Conservation (phyloP, 35 echinoderm and acorn worm genomes). For the Anneissia japonica region DNA sequence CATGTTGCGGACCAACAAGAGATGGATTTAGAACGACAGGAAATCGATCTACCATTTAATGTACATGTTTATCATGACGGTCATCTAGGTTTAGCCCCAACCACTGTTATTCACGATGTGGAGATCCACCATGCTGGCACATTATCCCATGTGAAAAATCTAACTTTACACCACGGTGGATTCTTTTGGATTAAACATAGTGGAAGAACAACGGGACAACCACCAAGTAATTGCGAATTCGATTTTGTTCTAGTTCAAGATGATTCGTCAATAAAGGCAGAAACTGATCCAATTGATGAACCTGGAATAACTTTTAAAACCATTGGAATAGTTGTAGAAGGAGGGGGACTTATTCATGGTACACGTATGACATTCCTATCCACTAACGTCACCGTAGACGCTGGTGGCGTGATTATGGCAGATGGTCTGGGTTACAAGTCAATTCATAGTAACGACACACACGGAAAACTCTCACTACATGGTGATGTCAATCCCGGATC, state of each 20-base stretch:
- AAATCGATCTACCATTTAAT: conserved; percentile 88
- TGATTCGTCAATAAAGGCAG: conserved; percentile 48
- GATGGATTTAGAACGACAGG: conserved; percentile 76
- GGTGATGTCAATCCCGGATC: conserved; percentile 82
- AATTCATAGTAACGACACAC: conserved; percentile 67
- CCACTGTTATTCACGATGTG: conserved; percentile 78
- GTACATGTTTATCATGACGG: conserved; percentile 75
- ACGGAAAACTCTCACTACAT: conserved; percentile 66
- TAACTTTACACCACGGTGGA: conserved; percentile 79
- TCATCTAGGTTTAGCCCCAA: conserved; percentile 71
- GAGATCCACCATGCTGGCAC: conserved; percentile 72
- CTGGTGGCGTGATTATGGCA: conserved; percentile 57
- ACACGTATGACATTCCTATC: conserved; percentile 53
- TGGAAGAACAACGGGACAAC: conserved; percentile 60
- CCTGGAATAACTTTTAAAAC: conserved; percentile 76
- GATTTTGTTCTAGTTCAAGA: conserved; percentile 72
- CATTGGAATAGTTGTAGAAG: conserved; percentile 53
- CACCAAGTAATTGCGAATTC: conserved; percentile 60
- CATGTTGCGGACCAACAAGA: conserved; percentile 71
- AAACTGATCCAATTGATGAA: conserved; percentile 70
- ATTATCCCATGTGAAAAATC: conserved; percentile 70
- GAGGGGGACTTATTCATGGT: conserved; percentile 71
- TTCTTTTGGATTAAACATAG: conserved; percentile 74
- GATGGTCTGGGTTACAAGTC: conserved; percentile 63
- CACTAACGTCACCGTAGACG: conserved; percentile 80